Percentiles rank a stretch among this genome's conserved stretches.
Conservation (phyloP, 2,113 vertebrate genomes). For the Nymphicus hollandicus region DNA sequence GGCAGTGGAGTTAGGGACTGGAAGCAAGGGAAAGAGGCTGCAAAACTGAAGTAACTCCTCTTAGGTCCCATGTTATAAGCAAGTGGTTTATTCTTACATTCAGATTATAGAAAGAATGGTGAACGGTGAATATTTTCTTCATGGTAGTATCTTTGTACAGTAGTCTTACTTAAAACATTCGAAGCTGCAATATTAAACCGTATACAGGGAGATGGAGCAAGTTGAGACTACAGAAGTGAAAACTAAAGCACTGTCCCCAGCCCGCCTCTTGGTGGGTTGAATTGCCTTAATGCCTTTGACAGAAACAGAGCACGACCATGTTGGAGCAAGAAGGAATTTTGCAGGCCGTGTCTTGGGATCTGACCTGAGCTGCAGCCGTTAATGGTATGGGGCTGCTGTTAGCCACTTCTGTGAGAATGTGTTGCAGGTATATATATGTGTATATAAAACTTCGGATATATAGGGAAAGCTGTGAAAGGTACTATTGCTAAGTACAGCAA, state of each 20-base stretch:
- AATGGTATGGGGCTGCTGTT: background rate
- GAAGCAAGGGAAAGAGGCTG: background rate
- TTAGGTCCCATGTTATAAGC: background rate
- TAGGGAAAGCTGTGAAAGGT: background rate
- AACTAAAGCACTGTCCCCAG: background rate
- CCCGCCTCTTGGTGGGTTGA: background rate
- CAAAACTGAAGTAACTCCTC: background rate
- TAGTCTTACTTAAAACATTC: background rate
- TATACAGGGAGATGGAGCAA: background rate
- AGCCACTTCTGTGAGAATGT: background rate
- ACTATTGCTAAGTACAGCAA: background rate
- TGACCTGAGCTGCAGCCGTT: background rate
- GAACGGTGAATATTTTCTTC: background rate
- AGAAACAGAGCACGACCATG: background rate
- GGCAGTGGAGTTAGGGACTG: background rate
- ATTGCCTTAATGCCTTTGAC: background rate
- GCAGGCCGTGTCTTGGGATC: background rate
- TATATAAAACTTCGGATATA: background rate
- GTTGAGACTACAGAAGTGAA: background rate
- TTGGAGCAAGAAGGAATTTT: background rate
- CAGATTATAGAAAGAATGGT: background rate
- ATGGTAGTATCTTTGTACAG: background rate
- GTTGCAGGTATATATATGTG: fast-evolving
- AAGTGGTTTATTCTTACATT: background rate
- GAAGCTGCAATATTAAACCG: background rate